phyloP scores from a whole-genome alignment of 2,113 vertebrate species.

The Porphyrio hochstetteri region DNA sequence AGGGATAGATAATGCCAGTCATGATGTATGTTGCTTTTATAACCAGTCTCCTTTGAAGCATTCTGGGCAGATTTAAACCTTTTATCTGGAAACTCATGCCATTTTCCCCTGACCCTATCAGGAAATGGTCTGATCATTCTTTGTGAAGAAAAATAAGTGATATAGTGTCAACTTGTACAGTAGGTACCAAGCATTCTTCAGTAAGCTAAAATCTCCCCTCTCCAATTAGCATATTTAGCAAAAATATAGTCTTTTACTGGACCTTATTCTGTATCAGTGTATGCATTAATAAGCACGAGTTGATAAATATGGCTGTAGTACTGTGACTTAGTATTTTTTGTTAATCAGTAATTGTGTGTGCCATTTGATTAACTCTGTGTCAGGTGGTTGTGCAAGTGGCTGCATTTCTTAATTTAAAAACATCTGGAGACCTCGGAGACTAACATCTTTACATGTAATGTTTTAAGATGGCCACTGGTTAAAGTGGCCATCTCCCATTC shows the following conservation, averaged over 20 bases:
- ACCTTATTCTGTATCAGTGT: neutral
- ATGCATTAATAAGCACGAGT: neutral
- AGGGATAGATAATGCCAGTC: neutral
- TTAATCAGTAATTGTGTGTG: neutral
- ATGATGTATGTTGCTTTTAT: neutral
- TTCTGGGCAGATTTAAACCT: neutral
- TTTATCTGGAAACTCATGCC: neutral
- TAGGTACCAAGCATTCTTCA: neutral
- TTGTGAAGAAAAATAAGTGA: neutral
- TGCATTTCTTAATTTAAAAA: neutral
- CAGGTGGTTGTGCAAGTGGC: neutral
- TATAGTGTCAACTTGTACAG: neutral
- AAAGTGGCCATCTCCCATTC: neutral
- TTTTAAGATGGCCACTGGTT: neutral
- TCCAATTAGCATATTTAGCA: accelerated
- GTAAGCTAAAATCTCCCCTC: neutral
- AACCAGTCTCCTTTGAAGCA: neutral
- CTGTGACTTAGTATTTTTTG: neutral
- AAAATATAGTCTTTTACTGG: neutral
- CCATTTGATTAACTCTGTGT: neutral
- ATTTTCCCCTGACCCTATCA: neutral
- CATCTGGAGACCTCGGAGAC: neutral
- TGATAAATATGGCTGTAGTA: neutral
- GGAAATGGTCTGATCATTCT: neutral
- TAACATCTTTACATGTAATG: neutral